These are phyloP conservation scores for Sprattus sprattus DNA, from an alignment of 2,113 vertebrate species.

Conservation along the genomic window DNA sequence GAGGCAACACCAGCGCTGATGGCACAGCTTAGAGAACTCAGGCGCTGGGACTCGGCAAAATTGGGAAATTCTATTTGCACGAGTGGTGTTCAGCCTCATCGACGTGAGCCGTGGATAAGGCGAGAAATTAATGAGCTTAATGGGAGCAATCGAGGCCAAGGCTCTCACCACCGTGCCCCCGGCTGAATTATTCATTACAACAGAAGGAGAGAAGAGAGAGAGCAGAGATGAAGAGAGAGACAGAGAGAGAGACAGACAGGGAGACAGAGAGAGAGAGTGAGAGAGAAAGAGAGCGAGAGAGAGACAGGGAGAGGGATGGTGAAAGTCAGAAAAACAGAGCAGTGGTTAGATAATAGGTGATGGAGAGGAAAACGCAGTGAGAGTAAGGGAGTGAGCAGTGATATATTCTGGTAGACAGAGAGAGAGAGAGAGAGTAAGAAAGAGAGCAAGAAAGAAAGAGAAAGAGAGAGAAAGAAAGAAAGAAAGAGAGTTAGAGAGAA, in stretches of 20 bases:
- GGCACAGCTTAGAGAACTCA: not conserved
- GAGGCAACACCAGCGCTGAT: not conserved
- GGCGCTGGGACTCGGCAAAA: not conserved
- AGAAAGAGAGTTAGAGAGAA: too few relatives aligned
- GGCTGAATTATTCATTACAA: conserved; percentile 13
- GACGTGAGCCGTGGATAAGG: not conserved
- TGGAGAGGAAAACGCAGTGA: not conserved
- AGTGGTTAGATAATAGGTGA: not conserved
- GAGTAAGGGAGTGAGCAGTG: not conserved
- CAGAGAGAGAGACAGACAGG: not conserved
- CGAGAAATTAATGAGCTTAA: not conserved
- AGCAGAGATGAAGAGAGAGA: not conserved
- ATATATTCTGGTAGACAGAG: not conserved
- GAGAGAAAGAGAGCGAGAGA: not conserved
- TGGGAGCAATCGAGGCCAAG: not conserved
- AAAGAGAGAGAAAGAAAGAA: not conserved
- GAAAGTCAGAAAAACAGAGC: not conserved
- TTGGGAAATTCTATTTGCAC: not conserved
- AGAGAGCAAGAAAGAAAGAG: not conserved
- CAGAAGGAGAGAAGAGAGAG: not conserved
- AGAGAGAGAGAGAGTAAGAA: not conserved
- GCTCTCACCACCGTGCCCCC: not conserved
- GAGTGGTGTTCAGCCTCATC: not conserved
- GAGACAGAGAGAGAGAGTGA: not conserved
- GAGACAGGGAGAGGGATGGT: not conserved